Percentiles rank a stretch among this genome's conserved stretches.
Evolutionary conservation across 2,113 vertebrate species (phyloP).

Genomic region (Centrocercus urophasianus): DNA sequence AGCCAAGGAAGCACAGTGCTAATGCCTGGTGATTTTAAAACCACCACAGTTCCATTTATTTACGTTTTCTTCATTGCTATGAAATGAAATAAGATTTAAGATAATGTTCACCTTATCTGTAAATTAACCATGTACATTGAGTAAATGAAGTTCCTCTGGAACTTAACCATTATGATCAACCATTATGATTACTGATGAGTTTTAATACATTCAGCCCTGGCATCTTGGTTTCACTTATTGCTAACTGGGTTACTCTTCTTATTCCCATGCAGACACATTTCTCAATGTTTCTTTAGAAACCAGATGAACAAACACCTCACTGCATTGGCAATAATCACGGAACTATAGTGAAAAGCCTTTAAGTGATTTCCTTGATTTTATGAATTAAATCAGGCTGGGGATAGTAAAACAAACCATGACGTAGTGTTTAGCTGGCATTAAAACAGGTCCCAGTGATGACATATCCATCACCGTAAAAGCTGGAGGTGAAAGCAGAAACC

Average conservation of each 20-base stretch:
- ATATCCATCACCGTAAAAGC: neutral
- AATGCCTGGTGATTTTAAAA: neutral
- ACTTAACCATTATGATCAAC: neutral
- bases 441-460: neutral
- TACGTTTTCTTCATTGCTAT: neutral
- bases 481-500: neutral
- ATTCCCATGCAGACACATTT: neutral
- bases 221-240: slow-evolving; percentile 4
- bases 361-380: slow-evolving; percentile 9
- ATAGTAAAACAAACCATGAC: slow-evolving; percentile 32
- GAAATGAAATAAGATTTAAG: neutral
- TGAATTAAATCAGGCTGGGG: slow-evolving; percentile 7
- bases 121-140: neutral
- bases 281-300: slow-evolving; percentile 40
- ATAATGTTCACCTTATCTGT: neutral
- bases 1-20: neutral
- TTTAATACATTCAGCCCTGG: neutral
- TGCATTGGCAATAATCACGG: neutral
- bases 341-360: slow-evolving; percentile 9
- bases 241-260: neutral
- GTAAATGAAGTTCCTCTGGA: neutral
- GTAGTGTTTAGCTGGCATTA: neutral
- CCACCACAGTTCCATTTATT: neutral
- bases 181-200: neutral
- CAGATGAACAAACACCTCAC: slow-evolving; percentile 47